Base-by-base conservation (phyloP, 2,888 invertebrate genomes). In the Hoplodrina ambigua region DNA sequence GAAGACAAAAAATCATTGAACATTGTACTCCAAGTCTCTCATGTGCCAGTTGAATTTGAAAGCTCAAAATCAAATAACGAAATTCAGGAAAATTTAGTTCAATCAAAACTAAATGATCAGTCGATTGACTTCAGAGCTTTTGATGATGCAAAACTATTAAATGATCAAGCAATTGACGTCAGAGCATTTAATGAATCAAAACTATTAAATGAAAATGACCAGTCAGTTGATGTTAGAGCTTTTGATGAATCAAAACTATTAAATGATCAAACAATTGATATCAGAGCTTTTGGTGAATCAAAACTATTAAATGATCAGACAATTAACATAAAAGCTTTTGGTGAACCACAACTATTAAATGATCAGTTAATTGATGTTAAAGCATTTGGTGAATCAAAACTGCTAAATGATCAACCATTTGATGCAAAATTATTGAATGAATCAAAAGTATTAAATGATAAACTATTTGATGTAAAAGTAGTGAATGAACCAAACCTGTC, bases 41-140 rank as follows among this genome's bases (percentile, higher is more conserved):
- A 60, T 46, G 78, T 79, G 30, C 78, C 78, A 7, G 44, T 79
- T 19, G 78, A 79, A 68, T 81, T 65, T 71, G 78, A 78, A 53
- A 6, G 19, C 20, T 49, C 10, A 54, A 60, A 57, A 58, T 37
- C 44, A 60, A 56, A 53, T 30, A 20, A 63, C 1, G 37, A 49
- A n/a, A 57, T 55, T 63, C 62, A 67, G 50, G 62, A 41, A 67
- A 77, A 66, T 61, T 33, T 15, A 13, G 20, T 53, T 53, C 56
- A 71, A 52, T 19, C 56, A 30, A 46, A 46, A 46, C 5, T 15
- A 46, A 46, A 46, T 46, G 5, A 5, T 58, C 46, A 46, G 20
- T 10, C 56, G 30, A 20, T 37, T 41, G 53, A 56, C 50, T 11
- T 4, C 6, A 49, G 56, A 13, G 11, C 20, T 30, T n/a, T 20